Evolutionary conservation across 1,140 invertebrate genomes (phyloP).

Genomic region (Ptiloglossa arizonensis): DNA sequence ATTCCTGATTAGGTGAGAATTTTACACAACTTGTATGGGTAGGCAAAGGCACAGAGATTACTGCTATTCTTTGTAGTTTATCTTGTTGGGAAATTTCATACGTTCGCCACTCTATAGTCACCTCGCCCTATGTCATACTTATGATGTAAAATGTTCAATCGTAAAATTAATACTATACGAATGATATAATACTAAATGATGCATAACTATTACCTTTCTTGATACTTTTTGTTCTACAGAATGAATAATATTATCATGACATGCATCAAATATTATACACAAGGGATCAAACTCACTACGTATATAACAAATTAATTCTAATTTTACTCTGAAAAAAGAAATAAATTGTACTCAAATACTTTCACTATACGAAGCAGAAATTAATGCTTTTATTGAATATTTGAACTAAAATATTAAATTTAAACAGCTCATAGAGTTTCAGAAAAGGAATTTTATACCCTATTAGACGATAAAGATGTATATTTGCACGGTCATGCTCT

Average conservation of each 20-base stretch:
- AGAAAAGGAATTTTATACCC: slow-evolving; percentile 71
- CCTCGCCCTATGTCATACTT: slow-evolving; percentile 83
- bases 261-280: slow-evolving; percentile 85
- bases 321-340: slow-evolving; percentile 81
- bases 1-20: slow-evolving; percentile 88
- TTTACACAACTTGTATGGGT: slow-evolving; percentile 86
- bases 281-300: slow-evolving; percentile 88
- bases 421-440: not conserved
- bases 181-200: not conserved
- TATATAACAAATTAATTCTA: slow-evolving; percentile 85
- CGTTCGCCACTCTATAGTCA: slow-evolving; percentile 88
- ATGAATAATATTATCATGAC: slow-evolving; percentile 86
- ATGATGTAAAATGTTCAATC: slow-evolving; percentile 8
- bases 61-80: slow-evolving; percentile 86
- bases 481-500: slow-evolving; percentile 90
- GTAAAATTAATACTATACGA: not conserved
- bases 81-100: slow-evolving; percentile 86
- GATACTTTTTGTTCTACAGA: slow-evolving; percentile 90
- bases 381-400: slow-evolving; percentile 5
- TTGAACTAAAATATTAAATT: slow-evolving; percentile 12
- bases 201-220: slow-evolving; percentile 81
- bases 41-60: slow-evolving; percentile 87
- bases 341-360: not conserved
- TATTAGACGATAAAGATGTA: slow-evolving; percentile 86
- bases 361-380: slow-evolving; percentile 2